A percentile compares a stretch with the other conserved stretches of the same genome.
phyloP scores from a whole-genome alignment of 2,888 invertebrate genomes.

The Epistrophella euchroma region DNA sequence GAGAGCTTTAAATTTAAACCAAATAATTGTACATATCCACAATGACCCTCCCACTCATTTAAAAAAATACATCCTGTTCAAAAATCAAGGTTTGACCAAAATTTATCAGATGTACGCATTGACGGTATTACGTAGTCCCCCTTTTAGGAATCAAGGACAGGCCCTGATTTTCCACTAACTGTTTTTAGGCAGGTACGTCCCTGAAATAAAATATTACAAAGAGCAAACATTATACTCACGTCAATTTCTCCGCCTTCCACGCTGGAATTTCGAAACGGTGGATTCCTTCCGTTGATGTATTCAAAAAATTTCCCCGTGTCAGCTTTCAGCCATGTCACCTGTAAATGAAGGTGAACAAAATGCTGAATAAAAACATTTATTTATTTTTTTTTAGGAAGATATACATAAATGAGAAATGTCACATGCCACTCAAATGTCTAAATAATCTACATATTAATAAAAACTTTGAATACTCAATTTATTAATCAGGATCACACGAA shows the following conservation, averaged over 20 bases:
- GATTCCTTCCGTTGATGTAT: conserved; percentile 90
- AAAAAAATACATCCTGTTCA: too few species aligned
- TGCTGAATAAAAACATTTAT: conserved; percentile 10
- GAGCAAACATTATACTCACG: conserved; percentile 85
- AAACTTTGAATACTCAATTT: conserved; percentile 40
- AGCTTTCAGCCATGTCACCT: conserved; percentile 84
- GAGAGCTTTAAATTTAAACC: too few species aligned
- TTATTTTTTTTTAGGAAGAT: not conserved
- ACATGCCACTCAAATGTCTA: conserved; percentile 33
- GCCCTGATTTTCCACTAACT: too few species aligned
- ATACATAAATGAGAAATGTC: conserved; percentile 54
- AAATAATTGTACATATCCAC: too few species aligned
- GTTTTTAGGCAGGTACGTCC: not conserved
- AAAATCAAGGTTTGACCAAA: too few species aligned
- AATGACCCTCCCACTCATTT: too few species aligned
- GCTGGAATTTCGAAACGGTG: conserved; percentile 88
- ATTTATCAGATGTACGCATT: too few species aligned
- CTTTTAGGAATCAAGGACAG: too few species aligned
- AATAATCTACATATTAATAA: conserved; percentile 35
- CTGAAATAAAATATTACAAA: conserved; percentile 23
- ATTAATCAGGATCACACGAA: conserved; percentile 22
- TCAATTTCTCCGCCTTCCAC: conserved; percentile 90
- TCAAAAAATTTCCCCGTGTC: conserved; percentile 89
- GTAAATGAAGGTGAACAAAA: conserved; percentile 65
- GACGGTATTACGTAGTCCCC: too few species aligned